Conservation (phyloP, 2,888 invertebrate genomes). For the Macrosiphum euphorbiae region DNA sequence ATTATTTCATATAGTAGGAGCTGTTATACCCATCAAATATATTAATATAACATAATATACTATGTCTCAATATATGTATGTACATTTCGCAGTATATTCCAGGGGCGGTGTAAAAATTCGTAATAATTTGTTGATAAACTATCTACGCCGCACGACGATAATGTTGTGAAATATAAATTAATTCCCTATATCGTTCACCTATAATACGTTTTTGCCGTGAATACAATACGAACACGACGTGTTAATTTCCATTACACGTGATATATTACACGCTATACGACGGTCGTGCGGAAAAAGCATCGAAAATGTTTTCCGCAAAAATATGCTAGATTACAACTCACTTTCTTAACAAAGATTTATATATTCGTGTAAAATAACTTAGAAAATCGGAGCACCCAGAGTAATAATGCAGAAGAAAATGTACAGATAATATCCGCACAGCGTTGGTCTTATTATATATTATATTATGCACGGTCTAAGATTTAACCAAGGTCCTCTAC, state of each 20-base stretch:
- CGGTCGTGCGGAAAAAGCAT: not conserved
- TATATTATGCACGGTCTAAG: not conserved
- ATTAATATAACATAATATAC: not conserved
- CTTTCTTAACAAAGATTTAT: slow-evolving; percentile 24
- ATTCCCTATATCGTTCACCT: not conserved
- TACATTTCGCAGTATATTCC: not conserved
- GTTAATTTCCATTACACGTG: slow-evolving; percentile 12
- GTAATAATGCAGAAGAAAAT: not conserved
- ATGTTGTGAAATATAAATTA: not conserved
- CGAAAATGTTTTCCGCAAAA: not conserved
- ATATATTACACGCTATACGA: not conserved
- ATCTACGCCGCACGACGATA: not conserved
- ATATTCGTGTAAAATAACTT: not conserved
- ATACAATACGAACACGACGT: not conserved
- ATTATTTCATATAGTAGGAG: not conserved
- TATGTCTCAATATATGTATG: not conserved
- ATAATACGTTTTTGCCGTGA: not conserved
- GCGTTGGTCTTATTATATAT: not conserved
- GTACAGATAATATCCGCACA: not conserved
- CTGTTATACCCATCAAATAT: not conserved
- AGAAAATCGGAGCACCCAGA: not conserved
- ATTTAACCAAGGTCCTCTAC: not conserved
- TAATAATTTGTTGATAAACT: not conserved
- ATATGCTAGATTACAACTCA: not conserved
- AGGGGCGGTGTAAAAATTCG: not conserved